phyloP scores from a whole-genome alignment of 2,113 vertebrate species.

The Garra rufa region DNA sequence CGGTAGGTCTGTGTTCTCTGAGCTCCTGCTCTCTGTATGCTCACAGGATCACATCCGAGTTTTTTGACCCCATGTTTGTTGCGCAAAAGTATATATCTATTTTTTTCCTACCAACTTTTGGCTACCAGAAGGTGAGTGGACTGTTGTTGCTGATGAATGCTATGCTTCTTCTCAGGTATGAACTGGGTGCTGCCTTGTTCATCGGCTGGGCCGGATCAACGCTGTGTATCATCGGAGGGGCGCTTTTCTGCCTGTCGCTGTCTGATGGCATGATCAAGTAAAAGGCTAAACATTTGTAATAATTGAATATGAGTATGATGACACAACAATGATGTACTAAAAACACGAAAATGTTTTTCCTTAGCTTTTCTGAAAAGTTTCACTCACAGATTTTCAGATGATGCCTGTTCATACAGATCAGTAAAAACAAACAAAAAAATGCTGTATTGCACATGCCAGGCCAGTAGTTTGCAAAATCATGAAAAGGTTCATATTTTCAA shows the following conservation, averaged over 20 bases:
- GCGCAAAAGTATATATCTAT: constrained; percentile 89
- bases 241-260: constrained; percentile 75
- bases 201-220: constrained; percentile 81
- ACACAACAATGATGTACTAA: neutral
- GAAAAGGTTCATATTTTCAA: too few species aligned
- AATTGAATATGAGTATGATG: too few species aligned
- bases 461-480: too few species aligned
- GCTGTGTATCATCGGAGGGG: constrained; percentile 77
- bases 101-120: neutral
- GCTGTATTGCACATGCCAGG: too few species aligned
- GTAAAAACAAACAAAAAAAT: too few species aligned
- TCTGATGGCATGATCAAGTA: constrained; percentile 69
- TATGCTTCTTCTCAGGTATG: constrained; percentile 70
- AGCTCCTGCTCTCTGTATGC: constrained; percentile 93
- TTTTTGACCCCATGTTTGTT: constrained; percentile 91
- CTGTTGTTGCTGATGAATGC: neutral
- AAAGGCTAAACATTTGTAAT: neutral
- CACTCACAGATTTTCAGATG: too few species aligned
- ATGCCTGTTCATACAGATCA: too few species aligned
- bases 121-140: neutral
- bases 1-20: constrained; percentile 89
- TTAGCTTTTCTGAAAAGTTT: too few species aligned
- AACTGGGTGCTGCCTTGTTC: constrained; percentile 80
- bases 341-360: neutral
- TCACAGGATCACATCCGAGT: constrained; percentile 92